These are phyloP conservation scores for Mythimna albipuncta DNA, from an alignment of 2,888 invertebrate species.

Conservation along the genomic window DNA sequence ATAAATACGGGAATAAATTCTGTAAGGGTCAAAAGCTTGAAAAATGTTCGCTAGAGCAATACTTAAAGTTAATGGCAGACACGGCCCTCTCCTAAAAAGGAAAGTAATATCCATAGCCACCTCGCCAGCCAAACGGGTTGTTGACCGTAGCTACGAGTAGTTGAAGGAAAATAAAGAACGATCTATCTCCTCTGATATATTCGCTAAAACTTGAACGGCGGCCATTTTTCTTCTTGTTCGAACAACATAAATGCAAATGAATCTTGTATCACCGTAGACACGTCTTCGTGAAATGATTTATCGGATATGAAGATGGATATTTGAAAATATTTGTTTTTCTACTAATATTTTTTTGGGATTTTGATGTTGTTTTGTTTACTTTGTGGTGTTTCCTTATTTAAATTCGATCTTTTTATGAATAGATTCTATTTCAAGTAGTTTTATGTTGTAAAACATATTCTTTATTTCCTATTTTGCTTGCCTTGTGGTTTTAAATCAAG, in stretches of 20 bases:
- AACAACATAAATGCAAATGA: constrained; percentile 63
- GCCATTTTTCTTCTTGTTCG: constrained; percentile 53
- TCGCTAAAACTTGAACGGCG: constrained; percentile 36
- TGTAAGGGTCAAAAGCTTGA: constrained; percentile 7
- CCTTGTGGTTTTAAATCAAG: neutral
- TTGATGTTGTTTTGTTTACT: neutral
- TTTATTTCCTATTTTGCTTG: neutral
- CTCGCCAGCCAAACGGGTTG: constrained; percentile 33
- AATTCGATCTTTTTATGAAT: neutral
- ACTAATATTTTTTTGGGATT: constrained; percentile 16
- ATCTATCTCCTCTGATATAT: constrained; percentile 46
- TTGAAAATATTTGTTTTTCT: constrained; percentile 48
- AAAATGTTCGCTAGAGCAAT: constrained; percentile 21
- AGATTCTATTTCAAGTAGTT: neutral
- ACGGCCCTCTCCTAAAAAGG: constrained; percentile 34
- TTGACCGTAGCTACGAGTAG: constrained; percentile 35
- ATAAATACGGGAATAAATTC: neutral
- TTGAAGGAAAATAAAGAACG: constrained; percentile 36
- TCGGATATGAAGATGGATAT: constrained; percentile 28
- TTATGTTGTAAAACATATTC: neutral
- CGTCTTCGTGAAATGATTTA: constrained; percentile 49
- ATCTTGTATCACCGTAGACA: constrained; percentile 39
- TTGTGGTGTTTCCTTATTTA: neutral
- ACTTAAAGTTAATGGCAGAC: constrained; percentile 27
- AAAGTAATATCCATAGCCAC: constrained; percentile 47